Evolutionary conservation across 2,888 invertebrate species (phyloP).

Genomic region (Drosophila tanythrix): DNA sequence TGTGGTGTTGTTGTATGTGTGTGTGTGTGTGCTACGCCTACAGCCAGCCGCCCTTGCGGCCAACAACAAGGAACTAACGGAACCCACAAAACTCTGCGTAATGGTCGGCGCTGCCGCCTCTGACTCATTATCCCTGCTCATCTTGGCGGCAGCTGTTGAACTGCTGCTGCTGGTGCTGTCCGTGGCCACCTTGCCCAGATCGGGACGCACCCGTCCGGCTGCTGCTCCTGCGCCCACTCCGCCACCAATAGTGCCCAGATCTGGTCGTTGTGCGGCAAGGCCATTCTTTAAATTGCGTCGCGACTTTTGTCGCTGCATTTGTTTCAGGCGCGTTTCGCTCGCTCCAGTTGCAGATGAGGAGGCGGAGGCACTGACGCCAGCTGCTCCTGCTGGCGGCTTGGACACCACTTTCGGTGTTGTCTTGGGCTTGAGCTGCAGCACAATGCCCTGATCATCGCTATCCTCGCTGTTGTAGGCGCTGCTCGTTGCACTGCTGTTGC

Average conservation of each 20-base stretch:
- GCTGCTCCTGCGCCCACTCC: slow-evolving; percentile 77
- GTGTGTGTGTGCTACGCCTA: slow-evolving; percentile 80
- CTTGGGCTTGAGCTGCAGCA: slow-evolving; percentile 52
- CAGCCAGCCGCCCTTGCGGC: slow-evolving; percentile 93
- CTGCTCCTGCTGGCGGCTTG: neutral
- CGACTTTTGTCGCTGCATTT: slow-evolving; percentile 86
- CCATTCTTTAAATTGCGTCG: slow-evolving; percentile 85
- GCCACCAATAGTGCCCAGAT: slow-evolving; percentile 87
- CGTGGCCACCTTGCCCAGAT: slow-evolving; percentile 76
- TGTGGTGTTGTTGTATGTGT: neutral
- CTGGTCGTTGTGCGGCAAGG: slow-evolving; percentile 86
- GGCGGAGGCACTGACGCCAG: slow-evolving; percentile 63
- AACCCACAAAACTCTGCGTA: slow-evolving; percentile 88
- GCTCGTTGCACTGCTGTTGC: slow-evolving; percentile 45
- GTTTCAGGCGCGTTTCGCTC: slow-evolving; percentile 84
- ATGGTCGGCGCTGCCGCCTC: slow-evolving; percentile 79
- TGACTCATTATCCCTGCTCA: slow-evolving; percentile 56
- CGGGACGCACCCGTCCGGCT: slow-evolving; percentile 68
- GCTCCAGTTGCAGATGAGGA: slow-evolving; percentile 74
- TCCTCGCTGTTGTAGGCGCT: slow-evolving; percentile 72
- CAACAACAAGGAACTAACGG: slow-evolving; percentile 91
- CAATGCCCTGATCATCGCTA: slow-evolving; percentile 69
- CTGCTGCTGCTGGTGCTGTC: slow-evolving; percentile 28
- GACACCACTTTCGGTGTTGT: neutral
- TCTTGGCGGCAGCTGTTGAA: slow-evolving; percentile 3